Base-by-base conservation (phyloP, 2,113 vertebrate species). In the Mesembrinibis cayennensis region DNA sequence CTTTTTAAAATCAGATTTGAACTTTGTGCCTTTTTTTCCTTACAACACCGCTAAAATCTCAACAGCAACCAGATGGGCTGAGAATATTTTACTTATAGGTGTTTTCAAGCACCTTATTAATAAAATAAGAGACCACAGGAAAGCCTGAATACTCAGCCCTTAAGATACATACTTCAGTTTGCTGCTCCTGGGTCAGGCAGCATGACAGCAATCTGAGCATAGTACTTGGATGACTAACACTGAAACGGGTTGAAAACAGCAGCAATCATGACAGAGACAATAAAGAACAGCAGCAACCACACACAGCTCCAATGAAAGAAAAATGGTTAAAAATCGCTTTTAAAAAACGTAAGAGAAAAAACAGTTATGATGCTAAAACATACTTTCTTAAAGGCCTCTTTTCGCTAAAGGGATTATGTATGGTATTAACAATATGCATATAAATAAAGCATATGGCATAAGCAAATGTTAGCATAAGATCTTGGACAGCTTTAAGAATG, bases 191-290 rank as follows among this genome's bases (percentile, higher is more conserved):
- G 80, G 59, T 62, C 91, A 70, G 95, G 74, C 82, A 88, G 72
- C 89, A 78, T 27, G 45, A 95, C 88, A 95, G 73, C 89, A 77
- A 76, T 5, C 50, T 65, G 50, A 90, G 88, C 65, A 55, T 0
- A 91, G 73, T 12, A 55, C 81, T 78, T 16, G 72, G 90, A 79
- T 79, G 85, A 92, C 78, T 94, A 90, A 96, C 59, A 27, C 61
- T 16, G 82, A 74, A 89, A 93, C 0, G 14, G 67, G 79, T 4
- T 89, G 82, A n/a, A 85, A 95, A 77, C 91, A 84, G 83, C 94
- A 96, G 87, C 65, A 74, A 44, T 73, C 89, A 55, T 27, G 82
- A 92, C 62, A 96, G 59, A 90, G 77, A 93, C 90, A 96, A 94
- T 94, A 82, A 90, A 96, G 62, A 82, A 66, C 29, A 79, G 56